phyloP scores from a whole-genome alignment of 2,113 vertebrate genomes.

The Sander vitreus region DNA sequence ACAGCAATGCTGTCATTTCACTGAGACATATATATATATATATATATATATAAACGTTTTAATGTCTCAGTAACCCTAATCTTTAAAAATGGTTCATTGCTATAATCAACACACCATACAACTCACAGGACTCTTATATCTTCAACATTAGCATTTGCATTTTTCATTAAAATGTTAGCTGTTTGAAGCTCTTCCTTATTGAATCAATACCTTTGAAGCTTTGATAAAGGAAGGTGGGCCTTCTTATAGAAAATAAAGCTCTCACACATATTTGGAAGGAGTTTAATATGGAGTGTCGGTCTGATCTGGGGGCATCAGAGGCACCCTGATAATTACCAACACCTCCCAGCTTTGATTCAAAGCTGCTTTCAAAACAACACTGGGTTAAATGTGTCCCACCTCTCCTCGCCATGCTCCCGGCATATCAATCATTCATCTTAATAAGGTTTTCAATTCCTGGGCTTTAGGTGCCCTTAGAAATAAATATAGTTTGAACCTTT shows the following conservation, averaged over 20 bases:
- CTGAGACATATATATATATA: no score
- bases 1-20: no score
- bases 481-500: slow-evolving; percentile 44
- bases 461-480: slow-evolving; percentile 42
- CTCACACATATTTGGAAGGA: slow-evolving; percentile 12
- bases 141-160: slow-evolving; percentile 31
- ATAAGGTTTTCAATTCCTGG: slow-evolving; percentile 56
- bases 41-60: neutral
- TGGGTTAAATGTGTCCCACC: slow-evolving; percentile 38
- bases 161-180: slow-evolving; percentile 22
- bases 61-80: neutral
- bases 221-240: slow-evolving; percentile 49
- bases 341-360: slow-evolving; percentile 67
- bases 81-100: neutral
- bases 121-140: neutral
- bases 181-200: slow-evolving; percentile 49
- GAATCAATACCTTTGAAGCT: slow-evolving; percentile 60
- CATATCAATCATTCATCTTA: slow-evolving; percentile 70
- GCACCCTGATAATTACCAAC: slow-evolving; percentile 70
- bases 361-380: slow-evolving; percentile 54
- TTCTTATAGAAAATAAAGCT: slow-evolving; percentile 43
- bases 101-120: neutral
- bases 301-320: slow-evolving; percentile 70
- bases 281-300: slow-evolving; percentile 31
- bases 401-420: slow-evolving; percentile 27